Evolutionary conservation across 2,797 vertebrate genomes (phyloP).

Genomic region (Aulostomus chinensis): DNA sequence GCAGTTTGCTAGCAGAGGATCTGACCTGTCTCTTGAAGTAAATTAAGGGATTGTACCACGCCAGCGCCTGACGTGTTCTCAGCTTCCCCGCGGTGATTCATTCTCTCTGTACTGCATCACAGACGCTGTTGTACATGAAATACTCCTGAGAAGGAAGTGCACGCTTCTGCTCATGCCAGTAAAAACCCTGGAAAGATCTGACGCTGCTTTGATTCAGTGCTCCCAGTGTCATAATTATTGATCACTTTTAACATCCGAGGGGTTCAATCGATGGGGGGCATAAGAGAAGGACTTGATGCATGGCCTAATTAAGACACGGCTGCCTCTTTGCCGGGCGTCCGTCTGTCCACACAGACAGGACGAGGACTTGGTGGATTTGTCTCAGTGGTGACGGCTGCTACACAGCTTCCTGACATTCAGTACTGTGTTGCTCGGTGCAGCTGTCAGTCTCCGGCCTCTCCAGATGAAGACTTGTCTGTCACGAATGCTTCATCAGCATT

Average conservation of each 20-base stretch:
- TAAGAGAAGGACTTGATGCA: constrained; percentile 11
- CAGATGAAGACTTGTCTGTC: too few relatives aligned
- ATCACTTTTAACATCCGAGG: constrained; percentile 31
- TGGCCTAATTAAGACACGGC: constrained; percentile 24
- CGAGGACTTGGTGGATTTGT: constrained; percentile 17
- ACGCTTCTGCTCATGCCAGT: constrained; percentile 8
- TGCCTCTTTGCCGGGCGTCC: constrained; percentile 19
- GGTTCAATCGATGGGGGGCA: constrained; percentile 27
- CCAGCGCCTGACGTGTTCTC: too few relatives aligned
- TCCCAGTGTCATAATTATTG: constrained; percentile 33
- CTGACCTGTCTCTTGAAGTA: too few relatives aligned
- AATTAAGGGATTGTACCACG: too few relatives aligned
- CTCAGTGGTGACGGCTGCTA: constrained; percentile 7
- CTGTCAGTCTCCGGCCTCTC: constrained; percentile 27
- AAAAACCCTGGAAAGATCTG: neutral
- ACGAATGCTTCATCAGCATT: too few relatives aligned
- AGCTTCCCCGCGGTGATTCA: too few relatives aligned
- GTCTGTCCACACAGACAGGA: constrained; percentile 18
- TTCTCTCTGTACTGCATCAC: too few relatives aligned
- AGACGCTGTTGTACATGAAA: too few relatives aligned
- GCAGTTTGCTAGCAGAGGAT: too few relatives aligned
- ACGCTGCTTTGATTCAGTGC: constrained; percentile 7
- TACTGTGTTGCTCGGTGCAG: neutral
- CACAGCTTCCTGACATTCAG: constrained; percentile 11
- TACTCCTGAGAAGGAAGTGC: constrained; percentile 28